Conservation (phyloP, 2,797 vertebrate genomes). For the Spheniscus humboldti region DNA sequence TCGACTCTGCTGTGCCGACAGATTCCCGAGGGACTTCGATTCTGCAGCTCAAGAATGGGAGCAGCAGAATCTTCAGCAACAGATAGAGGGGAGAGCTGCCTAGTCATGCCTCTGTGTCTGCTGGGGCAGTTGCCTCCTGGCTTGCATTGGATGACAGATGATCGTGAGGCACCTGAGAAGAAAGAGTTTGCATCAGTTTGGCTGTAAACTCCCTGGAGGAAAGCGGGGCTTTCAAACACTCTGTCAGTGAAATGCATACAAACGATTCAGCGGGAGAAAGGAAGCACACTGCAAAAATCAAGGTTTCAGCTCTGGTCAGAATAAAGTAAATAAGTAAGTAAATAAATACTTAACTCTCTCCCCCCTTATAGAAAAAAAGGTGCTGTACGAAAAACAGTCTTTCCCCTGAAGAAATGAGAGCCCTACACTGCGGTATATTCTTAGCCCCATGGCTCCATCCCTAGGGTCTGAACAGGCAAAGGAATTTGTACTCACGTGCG, state of each 20-base stretch:
- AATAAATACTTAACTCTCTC: slow-evolving; percentile 28
- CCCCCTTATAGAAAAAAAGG: not conserved
- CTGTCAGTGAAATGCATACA: not conserved
- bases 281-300: not conserved
- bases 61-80: slow-evolving; percentile 78
- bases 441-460: not conserved
- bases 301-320: slow-evolving; percentile 16
- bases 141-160: slow-evolving; percentile 79
- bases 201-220: slow-evolving; percentile 44
- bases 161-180: slow-evolving; percentile 77
- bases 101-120: slow-evolving; percentile 75
- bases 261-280: not conserved
- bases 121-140: slow-evolving; percentile 78
- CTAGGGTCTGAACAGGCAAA: not conserved
- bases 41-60: slow-evolving; percentile 82
- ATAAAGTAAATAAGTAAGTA: slow-evolving; percentile 9
- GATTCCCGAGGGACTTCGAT: slow-evolving; percentile 75
- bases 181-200: slow-evolving; percentile 69
- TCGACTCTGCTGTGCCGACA: slow-evolving; percentile 76
- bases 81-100: slow-evolving; percentile 77
- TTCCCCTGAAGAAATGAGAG: not conserved
- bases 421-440: not conserved
- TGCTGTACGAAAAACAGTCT: not conserved
- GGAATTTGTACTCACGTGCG: slow-evolving; percentile 38
- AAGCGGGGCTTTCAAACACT: slow-evolving; percentile 8